phyloP scores from a whole-genome alignment of 2,797 vertebrate genomes.

The Notamacropus eugenii region DNA sequence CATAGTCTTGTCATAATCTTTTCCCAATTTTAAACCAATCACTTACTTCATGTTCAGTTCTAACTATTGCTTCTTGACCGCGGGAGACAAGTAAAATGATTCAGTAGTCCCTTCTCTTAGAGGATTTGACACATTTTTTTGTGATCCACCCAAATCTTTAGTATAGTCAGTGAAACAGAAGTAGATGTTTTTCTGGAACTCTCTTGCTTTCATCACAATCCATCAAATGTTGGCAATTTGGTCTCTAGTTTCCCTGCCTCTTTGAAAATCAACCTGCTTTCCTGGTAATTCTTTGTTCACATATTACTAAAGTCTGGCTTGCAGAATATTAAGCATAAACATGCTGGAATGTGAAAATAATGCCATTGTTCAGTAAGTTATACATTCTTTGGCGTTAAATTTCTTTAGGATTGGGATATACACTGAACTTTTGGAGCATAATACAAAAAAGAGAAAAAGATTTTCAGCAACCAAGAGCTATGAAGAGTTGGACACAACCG shows the following conservation, averaged over 20 bases:
- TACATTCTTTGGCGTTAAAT: neutral
- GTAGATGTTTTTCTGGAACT: neutral
- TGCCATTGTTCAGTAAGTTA: neutral
- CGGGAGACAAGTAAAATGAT: neutral
- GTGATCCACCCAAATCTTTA: neutral
- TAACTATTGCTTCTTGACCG: neutral
- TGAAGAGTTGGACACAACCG: neutral
- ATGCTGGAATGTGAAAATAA: neutral
- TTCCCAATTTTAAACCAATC: neutral
- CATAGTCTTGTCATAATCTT: neutral
- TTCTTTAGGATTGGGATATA: neutral
- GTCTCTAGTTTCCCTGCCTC: neutral
- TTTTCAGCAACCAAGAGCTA: neutral
- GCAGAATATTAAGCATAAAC: neutral
- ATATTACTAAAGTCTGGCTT: neutral
- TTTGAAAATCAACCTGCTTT: neutral
- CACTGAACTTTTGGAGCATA: neutral
- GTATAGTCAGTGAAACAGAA: neutral
- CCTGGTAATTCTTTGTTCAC: neutral
- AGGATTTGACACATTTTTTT: neutral
- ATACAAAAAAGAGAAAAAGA: neutral
- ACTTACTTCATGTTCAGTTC: neutral
- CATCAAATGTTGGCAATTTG: neutral
- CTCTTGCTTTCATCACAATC: neutral
- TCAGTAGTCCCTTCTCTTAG: neutral